phyloP scores from a whole-genome alignment of 1,140 invertebrate species.

The Coenobita brevimanus region DNA sequence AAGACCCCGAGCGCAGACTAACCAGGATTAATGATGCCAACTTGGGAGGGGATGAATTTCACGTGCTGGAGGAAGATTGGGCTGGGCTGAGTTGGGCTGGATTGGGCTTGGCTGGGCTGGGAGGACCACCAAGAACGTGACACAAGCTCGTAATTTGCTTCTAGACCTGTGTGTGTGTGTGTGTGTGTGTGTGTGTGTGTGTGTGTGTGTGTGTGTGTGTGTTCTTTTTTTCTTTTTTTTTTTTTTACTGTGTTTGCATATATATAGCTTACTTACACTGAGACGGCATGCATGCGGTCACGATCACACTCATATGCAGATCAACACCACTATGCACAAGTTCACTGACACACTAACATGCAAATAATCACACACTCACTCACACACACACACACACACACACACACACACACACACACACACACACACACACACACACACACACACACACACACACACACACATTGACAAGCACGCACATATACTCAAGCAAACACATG shows the following conservation, averaged over 20 bases:
- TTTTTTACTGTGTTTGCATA: not conserved
- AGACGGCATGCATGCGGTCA: not conserved
- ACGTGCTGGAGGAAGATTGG: no score
- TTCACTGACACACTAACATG: not conserved
- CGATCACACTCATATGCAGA: not conserved
- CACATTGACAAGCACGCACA: not conserved
- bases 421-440: conserved; percentile 26
- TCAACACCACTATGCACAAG: not conserved
- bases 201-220: no score
- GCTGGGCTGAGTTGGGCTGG: no score
- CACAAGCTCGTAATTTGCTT: no score
- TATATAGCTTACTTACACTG: not conserved
- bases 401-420: not conserved
- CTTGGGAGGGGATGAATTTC: no score
- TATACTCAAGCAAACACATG: not conserved
- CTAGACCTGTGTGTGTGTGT: conserved; percentile 23
- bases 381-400: not conserved
- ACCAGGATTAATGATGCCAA: no score
- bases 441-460: conserved; percentile 18
- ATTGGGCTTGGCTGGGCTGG: no score
- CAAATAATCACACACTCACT: not conserved
- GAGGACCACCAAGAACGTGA: no score
- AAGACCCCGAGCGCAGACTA: no score
- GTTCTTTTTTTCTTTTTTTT: not conserved
- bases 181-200: conserved; percentile 22